phyloP scores from a whole-genome alignment of 2,113 vertebrate genomes.

The Leucopternis melanops region DNA sequence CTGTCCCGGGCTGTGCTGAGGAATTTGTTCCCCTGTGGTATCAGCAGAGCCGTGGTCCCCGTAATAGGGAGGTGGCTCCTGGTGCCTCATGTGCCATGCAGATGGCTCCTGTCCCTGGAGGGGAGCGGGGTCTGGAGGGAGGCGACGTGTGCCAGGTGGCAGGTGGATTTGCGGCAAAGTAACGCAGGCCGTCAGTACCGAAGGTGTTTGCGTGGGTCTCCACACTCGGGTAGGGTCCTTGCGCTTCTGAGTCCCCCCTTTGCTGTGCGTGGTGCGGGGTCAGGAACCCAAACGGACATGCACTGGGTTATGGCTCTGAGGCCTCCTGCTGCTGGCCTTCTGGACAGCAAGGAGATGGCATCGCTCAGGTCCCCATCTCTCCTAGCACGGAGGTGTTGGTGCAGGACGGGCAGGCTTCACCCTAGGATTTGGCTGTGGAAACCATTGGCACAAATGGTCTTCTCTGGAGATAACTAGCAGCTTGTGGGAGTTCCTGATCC shows the following conservation, averaged over 20 bases:
- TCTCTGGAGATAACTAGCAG: not conserved
- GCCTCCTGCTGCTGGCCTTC: not conserved
- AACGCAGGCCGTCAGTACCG: no score
- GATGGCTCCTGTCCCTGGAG: not conserved
- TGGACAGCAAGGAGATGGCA: not conserved
- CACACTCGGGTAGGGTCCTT: rapidly evolving
- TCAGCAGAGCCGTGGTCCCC: not conserved
- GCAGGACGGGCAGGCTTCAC: not conserved
- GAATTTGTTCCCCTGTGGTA: not conserved
- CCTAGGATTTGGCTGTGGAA: not conserved
- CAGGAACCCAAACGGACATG: not conserved
- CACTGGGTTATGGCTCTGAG: not conserved
- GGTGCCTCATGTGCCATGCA: not conserved
- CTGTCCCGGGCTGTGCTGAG: not conserved
- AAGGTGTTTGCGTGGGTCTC: not conserved
- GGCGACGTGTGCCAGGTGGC: rapidly evolving
- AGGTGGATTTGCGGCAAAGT: not conserved
- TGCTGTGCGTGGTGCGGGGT: not conserved
- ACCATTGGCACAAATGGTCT: not conserved
- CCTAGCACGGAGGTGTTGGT: not conserved
- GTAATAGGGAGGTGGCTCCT: not conserved
- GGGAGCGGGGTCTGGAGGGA: not conserved
- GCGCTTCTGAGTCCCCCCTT: no score
- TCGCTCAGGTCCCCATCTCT: not conserved
- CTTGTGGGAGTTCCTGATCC: not conserved